Evolutionary conservation across 2,113 vertebrate genomes (phyloP), one percentile per base, ranked within the genome.

Genomic region (Macrotis lagotis): DNA sequence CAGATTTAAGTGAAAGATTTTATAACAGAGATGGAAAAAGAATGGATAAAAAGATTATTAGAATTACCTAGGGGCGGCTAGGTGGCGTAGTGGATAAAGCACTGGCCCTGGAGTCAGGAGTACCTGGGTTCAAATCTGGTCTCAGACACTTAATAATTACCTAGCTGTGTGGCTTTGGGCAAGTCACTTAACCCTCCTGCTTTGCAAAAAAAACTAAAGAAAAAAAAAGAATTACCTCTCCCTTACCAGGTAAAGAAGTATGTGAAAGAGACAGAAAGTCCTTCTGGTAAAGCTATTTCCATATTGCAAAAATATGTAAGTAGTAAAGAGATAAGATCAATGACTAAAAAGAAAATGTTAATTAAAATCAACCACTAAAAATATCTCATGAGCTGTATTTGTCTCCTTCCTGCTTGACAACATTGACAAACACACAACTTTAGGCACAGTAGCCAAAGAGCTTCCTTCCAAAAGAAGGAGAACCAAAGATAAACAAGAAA

Each of bases 231-330:
- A n/a, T n/a, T n/a, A n/a, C n/a, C n/a, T n/a, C n/a, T n/a, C n/a
- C n/a, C n/a, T n/a, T 9, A 9, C 49, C 89, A 95, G 95, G 92
- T 95, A 91, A 95, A 92, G 48, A 96, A 96, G 88, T 49, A 89
- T 0, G 28, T 95, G 91, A 88, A 53, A 12, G 3, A 94, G 74
- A 94, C 53, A 89, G 91, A 94, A 92, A 48, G 24, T 6, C 91
- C 95, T 88, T 91, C 16, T 51, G 55, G 48, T 89, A 90, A 94
- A 97, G 93, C 55, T 95, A 74, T 93, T 97, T 97, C 90, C 94
- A 95, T 90, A 93, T 55, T 95, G 74, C 51, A 59, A 94, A 66
- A 96, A 95, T 92, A 66, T 93, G 91, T 93, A 83, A 93, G 91
- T 95, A 96, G 93, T 91, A 53, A 88, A 92, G 51, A 90, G 93